A percentile compares a stretch with the other conserved stretches of the same genome.
phyloP scores from a whole-genome alignment of 2,888 invertebrate genomes.

The Metellina segmentata region DNA sequence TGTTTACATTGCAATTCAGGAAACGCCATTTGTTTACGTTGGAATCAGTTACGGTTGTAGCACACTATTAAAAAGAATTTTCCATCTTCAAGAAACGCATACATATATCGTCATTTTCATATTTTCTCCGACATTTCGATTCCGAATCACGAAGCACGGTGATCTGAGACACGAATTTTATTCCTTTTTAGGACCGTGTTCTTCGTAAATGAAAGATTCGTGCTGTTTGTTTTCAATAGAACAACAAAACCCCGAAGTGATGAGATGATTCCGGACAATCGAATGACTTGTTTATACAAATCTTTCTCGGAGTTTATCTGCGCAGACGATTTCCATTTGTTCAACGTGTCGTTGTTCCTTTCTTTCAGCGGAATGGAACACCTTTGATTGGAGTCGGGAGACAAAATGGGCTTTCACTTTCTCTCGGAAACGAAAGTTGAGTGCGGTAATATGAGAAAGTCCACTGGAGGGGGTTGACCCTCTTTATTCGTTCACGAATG shows the following conservation, averaged over 20 bases:
- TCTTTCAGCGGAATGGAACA: background rate
- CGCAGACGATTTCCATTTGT: slow-evolving; percentile 13
- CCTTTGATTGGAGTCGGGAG: background rate
- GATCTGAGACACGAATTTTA: slow-evolving; percentile 19
- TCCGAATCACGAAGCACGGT: slow-evolving; percentile 7
- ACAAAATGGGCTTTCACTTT: slow-evolving; percentile 19
- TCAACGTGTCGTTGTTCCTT: background rate
- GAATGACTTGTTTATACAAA: background rate
- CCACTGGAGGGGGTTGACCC: slow-evolving; percentile 58
- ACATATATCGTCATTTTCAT: background rate
- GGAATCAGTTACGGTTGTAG: no score
- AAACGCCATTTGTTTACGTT: no score
- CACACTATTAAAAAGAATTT: no score
- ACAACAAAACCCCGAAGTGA: background rate
- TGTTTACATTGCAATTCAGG: no score
- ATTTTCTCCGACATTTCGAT: slow-evolving; percentile 10
- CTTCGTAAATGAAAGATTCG: slow-evolving; percentile 9
- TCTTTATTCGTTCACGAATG: slow-evolving; percentile 34
- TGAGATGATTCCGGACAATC: slow-evolving; percentile 24
- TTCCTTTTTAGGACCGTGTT: background rate
- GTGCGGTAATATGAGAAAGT: slow-evolving; percentile 10
- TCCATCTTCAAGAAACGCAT: slow-evolving; percentile 17
- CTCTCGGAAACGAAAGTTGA: background rate
- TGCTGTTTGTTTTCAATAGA: slow-evolving; percentile 2
- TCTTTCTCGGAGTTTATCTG: background rate